Percentiles rank a stretch among this genome's conserved stretches.
Conservation (phyloP, 1,140 invertebrate genomes). For the Araneus ventricosus region DNA sequence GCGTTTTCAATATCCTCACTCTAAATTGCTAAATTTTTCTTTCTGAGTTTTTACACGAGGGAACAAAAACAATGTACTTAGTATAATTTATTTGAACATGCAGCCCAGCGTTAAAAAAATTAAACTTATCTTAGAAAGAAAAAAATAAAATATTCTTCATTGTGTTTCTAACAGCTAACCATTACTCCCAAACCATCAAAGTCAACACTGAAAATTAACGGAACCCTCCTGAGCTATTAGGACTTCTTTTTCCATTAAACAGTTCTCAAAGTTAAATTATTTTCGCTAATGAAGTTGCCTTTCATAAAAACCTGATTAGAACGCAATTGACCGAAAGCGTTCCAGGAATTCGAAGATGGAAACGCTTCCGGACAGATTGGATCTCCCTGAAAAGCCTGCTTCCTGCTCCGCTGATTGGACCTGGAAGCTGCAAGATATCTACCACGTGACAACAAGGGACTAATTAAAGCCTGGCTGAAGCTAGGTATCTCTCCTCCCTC, state of each 20-base stretch:
- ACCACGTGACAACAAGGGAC: constrained; percentile 10
- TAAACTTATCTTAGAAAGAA: not conserved
- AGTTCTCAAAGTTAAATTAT: not conserved
- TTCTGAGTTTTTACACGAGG: too few species aligned
- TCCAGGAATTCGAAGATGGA: not conserved
- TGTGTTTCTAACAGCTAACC: not conserved
- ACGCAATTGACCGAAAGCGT: not conserved
- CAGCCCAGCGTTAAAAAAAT: not conserved
- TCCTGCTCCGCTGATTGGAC: not conserved
- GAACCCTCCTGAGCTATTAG: not conserved
- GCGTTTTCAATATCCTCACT: too few species aligned
- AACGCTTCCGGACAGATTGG: constrained; percentile 4
- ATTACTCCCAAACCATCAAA: not conserved
- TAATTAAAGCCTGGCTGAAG: not conserved
- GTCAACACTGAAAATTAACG: not conserved
- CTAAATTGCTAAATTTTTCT: too few species aligned
- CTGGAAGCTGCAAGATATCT: constrained; percentile 4
- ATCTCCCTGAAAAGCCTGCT: not conserved
- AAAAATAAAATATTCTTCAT: not conserved
- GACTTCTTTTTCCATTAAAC: not conserved
- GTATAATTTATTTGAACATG: not conserved
- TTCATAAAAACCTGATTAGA: constrained; percentile 6
- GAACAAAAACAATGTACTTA: not conserved
- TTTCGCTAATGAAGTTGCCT: not conserved
- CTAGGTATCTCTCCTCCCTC: not conserved